Conservation (phyloP, 2,113 vertebrate species). For the Ciconia stormi region DNA sequence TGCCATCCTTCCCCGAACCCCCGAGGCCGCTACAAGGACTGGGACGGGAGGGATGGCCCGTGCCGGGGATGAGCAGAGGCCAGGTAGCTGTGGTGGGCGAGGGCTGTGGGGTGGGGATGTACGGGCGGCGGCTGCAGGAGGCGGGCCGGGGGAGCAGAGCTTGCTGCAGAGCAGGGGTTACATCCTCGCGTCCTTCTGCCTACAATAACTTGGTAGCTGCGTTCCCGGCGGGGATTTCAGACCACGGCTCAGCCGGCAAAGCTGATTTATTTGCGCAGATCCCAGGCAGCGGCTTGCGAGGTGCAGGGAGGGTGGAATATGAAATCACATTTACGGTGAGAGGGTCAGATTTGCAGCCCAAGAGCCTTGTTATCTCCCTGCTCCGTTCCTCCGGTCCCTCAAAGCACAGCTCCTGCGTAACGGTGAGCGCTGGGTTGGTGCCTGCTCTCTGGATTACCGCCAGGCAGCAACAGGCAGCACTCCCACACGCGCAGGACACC, state of each 20-base stretch:
- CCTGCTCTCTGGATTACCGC: neutral
- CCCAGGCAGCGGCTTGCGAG: neutral
- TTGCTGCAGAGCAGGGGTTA: neutral
- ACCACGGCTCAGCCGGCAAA: neutral
- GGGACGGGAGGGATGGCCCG: neutral
- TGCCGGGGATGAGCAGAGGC: neutral
- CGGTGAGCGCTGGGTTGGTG: fast-evolving
- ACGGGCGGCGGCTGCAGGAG: neutral
- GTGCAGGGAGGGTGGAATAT: neutral
- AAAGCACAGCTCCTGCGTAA: neutral
- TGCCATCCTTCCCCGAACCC: neutral
- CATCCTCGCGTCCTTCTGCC: neutral
- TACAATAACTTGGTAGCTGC: neutral
- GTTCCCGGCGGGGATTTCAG: neutral
- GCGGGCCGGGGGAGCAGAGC: neutral
- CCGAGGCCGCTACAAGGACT: neutral
- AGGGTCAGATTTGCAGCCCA: neutral
- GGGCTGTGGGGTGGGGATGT: neutral
- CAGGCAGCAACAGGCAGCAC: neutral
- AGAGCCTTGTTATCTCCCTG: neutral
- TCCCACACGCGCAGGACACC: neutral
- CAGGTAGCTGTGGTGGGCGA: neutral
- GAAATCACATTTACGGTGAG: neutral
- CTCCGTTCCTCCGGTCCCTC: neutral
- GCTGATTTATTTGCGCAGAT: neutral